Evolutionary conservation across 2,888 invertebrate genomes (phyloP).

Genomic region (Erannis defoliaria): DNA sequence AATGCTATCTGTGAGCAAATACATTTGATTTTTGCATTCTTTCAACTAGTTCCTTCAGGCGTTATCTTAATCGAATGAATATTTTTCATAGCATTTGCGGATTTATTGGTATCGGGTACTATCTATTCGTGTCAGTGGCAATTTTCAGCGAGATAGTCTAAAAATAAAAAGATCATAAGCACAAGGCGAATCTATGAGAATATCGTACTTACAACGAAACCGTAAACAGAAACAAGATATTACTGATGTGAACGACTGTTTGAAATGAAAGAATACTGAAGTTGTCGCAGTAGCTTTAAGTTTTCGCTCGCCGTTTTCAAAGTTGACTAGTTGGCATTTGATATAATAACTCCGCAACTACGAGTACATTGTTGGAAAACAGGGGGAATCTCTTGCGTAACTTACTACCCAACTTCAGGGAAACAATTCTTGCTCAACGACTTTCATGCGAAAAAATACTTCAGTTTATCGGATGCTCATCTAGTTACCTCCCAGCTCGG

Average conservation of each 20-base stretch:
- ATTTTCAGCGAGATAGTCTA: too few relatives aligned
- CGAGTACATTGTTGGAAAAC: constrained; percentile 42
- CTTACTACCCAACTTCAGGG: constrained; percentile 46
- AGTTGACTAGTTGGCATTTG: constrained; percentile 43
- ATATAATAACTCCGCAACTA: constrained; percentile 43
- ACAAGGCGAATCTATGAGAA: too few relatives aligned
- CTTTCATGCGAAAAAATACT: constrained; percentile 51
- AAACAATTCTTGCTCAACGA: constrained; percentile 50
- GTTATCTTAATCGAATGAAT: too few relatives aligned
- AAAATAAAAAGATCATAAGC: too few relatives aligned
- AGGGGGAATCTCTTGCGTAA: constrained; percentile 45
- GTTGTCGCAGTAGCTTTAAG: constrained; percentile 14
- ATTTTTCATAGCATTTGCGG: too few relatives aligned
- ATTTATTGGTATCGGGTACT: too few relatives aligned
- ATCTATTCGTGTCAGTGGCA: too few relatives aligned
- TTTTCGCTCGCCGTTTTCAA: constrained; percentile 38
- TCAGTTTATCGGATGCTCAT: constrained; percentile 51
- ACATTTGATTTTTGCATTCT: too few relatives aligned
- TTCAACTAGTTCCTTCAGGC: too few relatives aligned
- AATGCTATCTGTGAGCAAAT: too few relatives aligned
- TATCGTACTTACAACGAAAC: too few relatives aligned
- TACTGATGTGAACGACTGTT: background rate
- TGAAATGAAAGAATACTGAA: constrained; percentile 2
- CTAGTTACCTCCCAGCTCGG: constrained; percentile 47
- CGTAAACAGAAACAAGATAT: too few relatives aligned